A percentile compares a stretch with the other conserved stretches of the same genome.
Conservation (phyloP, 2,888 invertebrate species). For the Norana najaformis region DNA sequence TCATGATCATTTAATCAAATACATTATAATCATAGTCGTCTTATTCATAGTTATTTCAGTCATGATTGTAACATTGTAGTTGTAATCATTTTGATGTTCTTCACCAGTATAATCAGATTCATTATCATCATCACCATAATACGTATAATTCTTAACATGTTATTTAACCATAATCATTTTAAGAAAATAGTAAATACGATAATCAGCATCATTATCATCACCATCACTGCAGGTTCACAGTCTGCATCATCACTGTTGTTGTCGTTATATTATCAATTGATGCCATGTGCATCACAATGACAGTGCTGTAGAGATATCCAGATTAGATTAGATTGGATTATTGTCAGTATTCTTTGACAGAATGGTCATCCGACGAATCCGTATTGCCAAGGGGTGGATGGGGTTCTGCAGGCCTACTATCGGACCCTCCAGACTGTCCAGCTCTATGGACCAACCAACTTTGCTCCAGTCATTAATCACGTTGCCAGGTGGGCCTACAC, state of each 20-base stretch:
- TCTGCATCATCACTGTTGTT: background rate
- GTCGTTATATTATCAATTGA: background rate
- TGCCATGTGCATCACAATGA: background rate
- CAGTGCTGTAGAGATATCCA: background rate
- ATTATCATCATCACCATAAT: background rate
- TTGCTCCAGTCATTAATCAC: constrained; percentile 60
- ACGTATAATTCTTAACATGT: too few relatives aligned
- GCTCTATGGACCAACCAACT: constrained; percentile 61
- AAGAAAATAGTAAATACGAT: too few relatives aligned
- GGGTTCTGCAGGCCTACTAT: constrained; percentile 58
- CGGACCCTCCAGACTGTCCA: constrained; percentile 54
- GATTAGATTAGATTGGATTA: constrained; percentile 19
- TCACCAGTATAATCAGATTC: background rate
- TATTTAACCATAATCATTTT: too few relatives aligned
- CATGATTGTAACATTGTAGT: too few relatives aligned
- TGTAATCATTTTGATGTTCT: background rate
- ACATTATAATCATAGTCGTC: background rate
- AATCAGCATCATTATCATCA: too few relatives aligned
- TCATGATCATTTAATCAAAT: background rate
- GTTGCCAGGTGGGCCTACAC: constrained; percentile 53
- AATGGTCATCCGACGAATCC: constrained; percentile 67
- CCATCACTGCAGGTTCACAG: too few relatives aligned
- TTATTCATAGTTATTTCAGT: background rate
- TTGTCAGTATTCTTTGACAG: constrained; percentile 50
- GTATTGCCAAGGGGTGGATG: constrained; percentile 55